phyloP scores from a whole-genome alignment of 2,888 invertebrate genomes.

The Caenorhabditis sulstoni region DNA sequence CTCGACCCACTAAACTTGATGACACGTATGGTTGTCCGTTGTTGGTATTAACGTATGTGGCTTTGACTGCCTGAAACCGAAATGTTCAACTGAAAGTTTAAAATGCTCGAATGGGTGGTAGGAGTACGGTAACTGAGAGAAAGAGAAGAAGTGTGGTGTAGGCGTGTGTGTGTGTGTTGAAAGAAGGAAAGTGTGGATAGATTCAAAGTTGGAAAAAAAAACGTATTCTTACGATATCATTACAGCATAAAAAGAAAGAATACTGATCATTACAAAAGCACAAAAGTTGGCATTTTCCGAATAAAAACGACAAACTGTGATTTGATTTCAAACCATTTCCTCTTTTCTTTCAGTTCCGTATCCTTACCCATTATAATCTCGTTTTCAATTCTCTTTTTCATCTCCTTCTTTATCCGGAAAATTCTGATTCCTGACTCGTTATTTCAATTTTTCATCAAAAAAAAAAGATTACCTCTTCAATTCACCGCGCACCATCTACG shows the following conservation, averaged over 20 bases:
- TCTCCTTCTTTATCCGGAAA: neutral
- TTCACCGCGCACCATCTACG: constrained; percentile 22
- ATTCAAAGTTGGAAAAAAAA: neutral
- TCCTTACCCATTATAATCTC: constrained; percentile 18
- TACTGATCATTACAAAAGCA: neutral
- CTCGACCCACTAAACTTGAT: constrained; percentile 55
- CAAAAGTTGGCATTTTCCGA: neutral
- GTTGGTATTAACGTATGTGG: constrained; percentile 55
- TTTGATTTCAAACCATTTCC: constrained; percentile 1
- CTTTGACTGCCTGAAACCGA: constrained; percentile 47
- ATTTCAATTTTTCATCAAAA: neutral
- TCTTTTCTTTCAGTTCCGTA: constrained; percentile 19
- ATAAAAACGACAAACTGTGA: neutral
- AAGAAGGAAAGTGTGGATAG: constrained; percentile 5
- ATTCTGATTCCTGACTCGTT: constrained; percentile 24
- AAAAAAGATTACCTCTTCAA: constrained; percentile 13
- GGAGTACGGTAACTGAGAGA: constrained; percentile 44
- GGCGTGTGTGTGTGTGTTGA: neutral
- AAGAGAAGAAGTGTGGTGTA: constrained; percentile 10
- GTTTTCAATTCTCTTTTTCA: neutral
- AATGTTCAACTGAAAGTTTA: constrained; percentile 4
- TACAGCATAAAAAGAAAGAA: constrained; percentile 4
- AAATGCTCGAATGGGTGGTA: constrained; percentile 32
- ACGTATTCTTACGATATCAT: constrained; percentile 21
- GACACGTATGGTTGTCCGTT: constrained; percentile 60